Evolutionary conservation across 2,113 vertebrate species (phyloP), one percentile per base, ranked within the genome.

Genomic region (human (Homo sapiens)): DNA sequence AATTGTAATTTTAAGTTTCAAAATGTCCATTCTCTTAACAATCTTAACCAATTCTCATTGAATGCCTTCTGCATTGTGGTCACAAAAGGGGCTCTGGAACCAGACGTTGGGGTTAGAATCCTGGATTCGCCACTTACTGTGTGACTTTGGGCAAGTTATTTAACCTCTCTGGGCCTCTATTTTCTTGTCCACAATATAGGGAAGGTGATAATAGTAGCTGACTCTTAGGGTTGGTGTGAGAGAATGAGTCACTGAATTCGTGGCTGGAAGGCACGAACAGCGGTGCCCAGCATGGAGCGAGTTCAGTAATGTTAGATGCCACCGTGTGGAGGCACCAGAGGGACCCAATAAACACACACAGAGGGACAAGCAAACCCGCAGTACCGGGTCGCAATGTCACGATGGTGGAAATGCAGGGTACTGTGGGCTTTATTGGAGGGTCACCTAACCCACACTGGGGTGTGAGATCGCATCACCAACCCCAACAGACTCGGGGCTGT

Each of bases 371-470:
- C 20, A 61, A 20, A 2, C 18, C 32, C 45, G 3, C 78, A 1
- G 1, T 0, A 2, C 6, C 23, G 43, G 48, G 32, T 30, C 38
- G 1, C 1, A 3, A 9, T 2, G 14, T n/a, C 1, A 2, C 4
- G 11, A 27, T 18, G 12, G 59, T 17, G 23, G 40, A 70, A 48
- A 38, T 2, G 4, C 3, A 23, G 59, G 30, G 22, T 38, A 48
- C 32, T 6, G 32, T 61, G 25, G 40, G 25, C 13, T 40, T 61
- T 9, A n/a, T 4, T 9, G 61, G 83, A 22, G 8, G 14, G 13
- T 68, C 59, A 27, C 48, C 48, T 61, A 11, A 16, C 45, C 82
- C 59, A 79, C 38, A n/a, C 40, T 40, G 11, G 11, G 55, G 16
- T 64, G 61, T 64, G 61, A 64, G 27, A 64, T 64, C 61, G 1